A percentile compares a stretch with the other conserved stretches of the same genome.
Conservation (phyloP, 2,888 invertebrate genomes). For the Galerucella pusilla region DNA sequence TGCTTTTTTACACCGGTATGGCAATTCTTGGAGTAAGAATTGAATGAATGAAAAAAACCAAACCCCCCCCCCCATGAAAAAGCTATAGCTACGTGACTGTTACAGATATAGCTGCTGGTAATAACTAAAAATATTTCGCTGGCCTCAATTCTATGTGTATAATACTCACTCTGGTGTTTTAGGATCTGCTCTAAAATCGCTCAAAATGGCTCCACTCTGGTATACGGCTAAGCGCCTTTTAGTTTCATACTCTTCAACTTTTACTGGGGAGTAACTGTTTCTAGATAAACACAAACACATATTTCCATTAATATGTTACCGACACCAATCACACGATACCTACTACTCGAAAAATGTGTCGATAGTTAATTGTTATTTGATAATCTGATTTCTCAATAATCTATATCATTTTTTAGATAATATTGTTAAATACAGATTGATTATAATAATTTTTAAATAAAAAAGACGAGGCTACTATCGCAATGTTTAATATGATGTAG, state of each 20-base stretch:
- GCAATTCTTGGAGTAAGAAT: too few relatives aligned
- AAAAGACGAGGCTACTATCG: background rate
- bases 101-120: too few relatives aligned
- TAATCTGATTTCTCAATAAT: slow-evolving; percentile 9
- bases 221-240: slow-evolving; percentile 22
- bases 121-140: too few relatives aligned
- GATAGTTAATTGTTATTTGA: slow-evolving; percentile 1
- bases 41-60: too few relatives aligned
- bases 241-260: slow-evolving; percentile 7
- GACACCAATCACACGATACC: slow-evolving; percentile 4
- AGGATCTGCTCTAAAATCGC: background rate
- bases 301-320: slow-evolving; percentile 1
- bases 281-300: slow-evolving; percentile 22
- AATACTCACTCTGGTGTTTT: slow-evolving; percentile 24
- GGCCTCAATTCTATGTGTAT: too few relatives aligned
- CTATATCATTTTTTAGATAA: slow-evolving; percentile 1
- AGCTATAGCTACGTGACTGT: too few relatives aligned
- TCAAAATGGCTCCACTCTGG: slow-evolving; percentile 24
- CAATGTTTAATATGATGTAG: background rate
- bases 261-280: background rate
- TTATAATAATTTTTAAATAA: background rate
- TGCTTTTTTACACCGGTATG: too few relatives aligned
- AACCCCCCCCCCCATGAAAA: too few relatives aligned
- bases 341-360: background rate
- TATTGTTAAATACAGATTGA: slow-evolving; percentile 1